Conservation (phyloP, 2,888 invertebrate species). For the Eristalis intricaria region DNA sequence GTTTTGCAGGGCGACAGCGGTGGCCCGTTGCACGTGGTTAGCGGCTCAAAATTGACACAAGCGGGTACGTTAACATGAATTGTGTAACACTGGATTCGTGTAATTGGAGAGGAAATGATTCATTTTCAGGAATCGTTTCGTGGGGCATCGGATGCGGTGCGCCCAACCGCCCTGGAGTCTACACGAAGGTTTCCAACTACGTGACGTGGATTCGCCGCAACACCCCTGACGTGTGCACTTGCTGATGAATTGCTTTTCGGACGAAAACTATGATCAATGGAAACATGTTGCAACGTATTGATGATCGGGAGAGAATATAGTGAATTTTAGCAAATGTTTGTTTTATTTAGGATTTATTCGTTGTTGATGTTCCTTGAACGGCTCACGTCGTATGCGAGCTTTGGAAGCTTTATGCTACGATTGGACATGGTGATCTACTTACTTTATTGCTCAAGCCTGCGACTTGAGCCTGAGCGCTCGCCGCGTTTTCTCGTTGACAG, state of each 20-base stretch:
- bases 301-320: too few relatives aligned
- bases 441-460: too few relatives aligned
- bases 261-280: too few relatives aligned
- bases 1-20: slow-evolving; percentile 57
- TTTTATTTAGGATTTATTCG: too few relatives aligned
- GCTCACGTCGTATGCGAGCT: too few relatives aligned
- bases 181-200: slow-evolving; percentile 69
- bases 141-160: slow-evolving; percentile 72
- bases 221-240: slow-evolving; percentile 56
- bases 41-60: slow-evolving; percentile 44
- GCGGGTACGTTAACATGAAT: slow-evolving; percentile 13
- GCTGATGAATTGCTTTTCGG: background rate
- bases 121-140: slow-evolving; percentile 70
- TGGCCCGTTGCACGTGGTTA: slow-evolving; percentile 60
- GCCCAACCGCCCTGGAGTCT: slow-evolving; percentile 67
- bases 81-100: background rate
- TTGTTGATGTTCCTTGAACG: too few relatives aligned
- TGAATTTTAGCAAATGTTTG: too few relatives aligned
- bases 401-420: too few relatives aligned
- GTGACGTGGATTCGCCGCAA: slow-evolving; percentile 65
- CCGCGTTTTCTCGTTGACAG: too few relatives aligned
- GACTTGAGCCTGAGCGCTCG: too few relatives aligned
- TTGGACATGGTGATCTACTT: too few relatives aligned
- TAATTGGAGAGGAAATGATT: background rate
- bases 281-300: background rate